Conservation (phyloP, 2,113 vertebrate genomes). For the Asarcornis scutulata region DNA sequence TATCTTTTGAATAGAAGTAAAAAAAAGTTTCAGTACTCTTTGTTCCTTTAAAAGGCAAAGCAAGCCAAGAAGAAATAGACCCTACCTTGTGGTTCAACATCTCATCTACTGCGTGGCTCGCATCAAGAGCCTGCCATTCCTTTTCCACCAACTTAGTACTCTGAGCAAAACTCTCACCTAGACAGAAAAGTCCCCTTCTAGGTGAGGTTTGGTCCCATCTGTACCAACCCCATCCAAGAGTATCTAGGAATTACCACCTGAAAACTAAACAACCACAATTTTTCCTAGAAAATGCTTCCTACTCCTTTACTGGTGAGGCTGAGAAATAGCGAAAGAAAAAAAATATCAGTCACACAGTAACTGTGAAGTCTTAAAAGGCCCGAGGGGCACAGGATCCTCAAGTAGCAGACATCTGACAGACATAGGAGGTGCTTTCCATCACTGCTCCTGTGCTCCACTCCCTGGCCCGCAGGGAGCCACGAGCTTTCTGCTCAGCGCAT, state of each 20-base stretch:
- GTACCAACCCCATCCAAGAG: not conserved
- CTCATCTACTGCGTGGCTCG: fast-evolving
- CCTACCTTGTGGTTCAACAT: not conserved
- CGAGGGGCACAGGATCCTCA: not conserved
- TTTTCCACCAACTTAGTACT: not conserved
- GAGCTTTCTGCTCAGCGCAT: not conserved
- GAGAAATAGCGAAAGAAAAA: not conserved
- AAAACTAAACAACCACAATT: not conserved
- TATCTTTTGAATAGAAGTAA: not conserved
- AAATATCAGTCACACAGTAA: not conserved
- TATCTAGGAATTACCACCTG: not conserved
- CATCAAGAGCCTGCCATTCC: not conserved
- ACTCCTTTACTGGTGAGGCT: not conserved
- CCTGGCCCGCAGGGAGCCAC: not conserved
- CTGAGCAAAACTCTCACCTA: not conserved
- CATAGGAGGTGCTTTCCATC: not conserved
- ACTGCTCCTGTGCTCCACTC: not conserved
- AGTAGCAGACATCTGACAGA: not conserved
- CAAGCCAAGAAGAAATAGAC: not conserved
- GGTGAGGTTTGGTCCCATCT: not conserved
- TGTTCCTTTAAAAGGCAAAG: not conserved
- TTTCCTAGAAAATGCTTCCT: not conserved
- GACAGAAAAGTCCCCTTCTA: not conserved
- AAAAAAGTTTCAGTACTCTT: not conserved
- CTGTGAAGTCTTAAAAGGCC: not conserved